These are phyloP conservation scores for Hoplostethus mediterraneus DNA, from an alignment of 2,797 vertebrate species.

Conservation along the genomic window DNA sequence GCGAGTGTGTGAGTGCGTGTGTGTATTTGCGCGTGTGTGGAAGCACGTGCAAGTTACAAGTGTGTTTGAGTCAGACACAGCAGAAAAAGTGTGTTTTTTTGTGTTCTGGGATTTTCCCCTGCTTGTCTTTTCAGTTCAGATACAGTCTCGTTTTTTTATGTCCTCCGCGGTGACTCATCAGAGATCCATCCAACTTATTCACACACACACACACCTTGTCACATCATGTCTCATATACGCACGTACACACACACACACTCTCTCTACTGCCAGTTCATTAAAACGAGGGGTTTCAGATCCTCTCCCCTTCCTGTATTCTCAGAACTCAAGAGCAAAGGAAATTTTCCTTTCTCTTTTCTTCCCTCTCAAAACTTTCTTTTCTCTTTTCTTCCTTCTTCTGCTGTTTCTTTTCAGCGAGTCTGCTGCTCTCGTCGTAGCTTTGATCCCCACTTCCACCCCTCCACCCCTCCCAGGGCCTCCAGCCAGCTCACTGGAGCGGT, in stretches of 20 bases:
- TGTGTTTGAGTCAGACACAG: background rate
- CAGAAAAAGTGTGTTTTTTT: conserved; percentile 33
- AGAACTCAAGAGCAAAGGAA: conserved; percentile 76
- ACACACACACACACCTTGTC: conserved; percentile 16
- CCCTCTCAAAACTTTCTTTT: conserved; percentile 82
- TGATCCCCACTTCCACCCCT: conserved; percentile 73
- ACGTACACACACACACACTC: conserved; percentile 37
- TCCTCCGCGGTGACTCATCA: background rate
- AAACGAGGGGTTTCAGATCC: conserved; percentile 71
- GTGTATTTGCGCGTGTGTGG: conserved; percentile 34
- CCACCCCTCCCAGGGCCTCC: conserved; percentile 88
- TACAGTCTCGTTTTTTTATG: conserved; percentile 7
- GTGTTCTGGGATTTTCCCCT: conserved; percentile 21
- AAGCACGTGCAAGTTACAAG: background rate
- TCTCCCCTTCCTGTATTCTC: conserved; percentile 73
- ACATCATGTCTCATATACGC: conserved; percentile 6
- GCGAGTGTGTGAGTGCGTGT: conserved; percentile 22
- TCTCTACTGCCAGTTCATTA: conserved; percentile 64
- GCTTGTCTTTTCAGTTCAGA: conserved; percentile 13
- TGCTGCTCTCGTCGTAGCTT: conserved; percentile 79
- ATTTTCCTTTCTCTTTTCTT: conserved; percentile 82
- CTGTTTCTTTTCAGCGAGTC: conserved; percentile 84
- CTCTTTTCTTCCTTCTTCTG: conserved; percentile 78
- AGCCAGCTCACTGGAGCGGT: conserved; percentile 94
- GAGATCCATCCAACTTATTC: conserved; percentile 11